Base-by-base conservation (phyloP, 2,113 vertebrate genomes). In the Colistium nudipinnis region DNA sequence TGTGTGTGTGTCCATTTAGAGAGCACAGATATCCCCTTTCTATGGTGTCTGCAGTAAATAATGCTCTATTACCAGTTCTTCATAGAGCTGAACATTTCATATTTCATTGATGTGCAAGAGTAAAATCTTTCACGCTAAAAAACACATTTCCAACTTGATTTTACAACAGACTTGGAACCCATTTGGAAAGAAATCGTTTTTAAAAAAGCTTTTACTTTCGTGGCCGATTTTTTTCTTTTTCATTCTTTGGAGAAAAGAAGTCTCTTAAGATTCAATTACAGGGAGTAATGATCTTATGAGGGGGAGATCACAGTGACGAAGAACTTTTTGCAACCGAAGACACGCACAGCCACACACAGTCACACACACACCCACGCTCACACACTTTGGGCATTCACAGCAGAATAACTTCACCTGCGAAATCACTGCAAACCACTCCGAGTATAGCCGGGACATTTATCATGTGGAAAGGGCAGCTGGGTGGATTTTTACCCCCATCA, bases 381-480 rank as follows among this genome's bases (percentile, higher is more conserved):
- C 62, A 60, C 62, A 31, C 14, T 48, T 5, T 4, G 13, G 70
- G 16, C 2, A 20, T 61, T 55, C 65, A 8, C 17, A 49, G 43
- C 59, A 60, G 30, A 54, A 28, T 54, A 31, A 69, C 51, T 64
- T 56, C 7, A 61, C 45, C 12, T 27, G n/a, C 49, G 25, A 59
- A 66, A 56, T 35, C 28, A 64, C 27, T 63, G 43, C 43, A 17
- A 38, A 76, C 43, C 53, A 63, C 10, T 41, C 20, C n/a, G 17
- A 1, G 3, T 17, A n/a, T n/a, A 39, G 25, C 22, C 12, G 11
- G 44, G 53, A 16, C 11, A 62, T 86, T 81, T 39, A 61, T 86
- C 59, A 76, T 63, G 51, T 71, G 22, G 54, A 86, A 87, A 87
- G 75, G 83, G 62, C 76, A 38, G 51, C 63, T 70, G 48, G 39